Base-by-base conservation (phyloP, 64 coral and sea anemone species). In the Hydrozoanthus tunicans region DNA sequence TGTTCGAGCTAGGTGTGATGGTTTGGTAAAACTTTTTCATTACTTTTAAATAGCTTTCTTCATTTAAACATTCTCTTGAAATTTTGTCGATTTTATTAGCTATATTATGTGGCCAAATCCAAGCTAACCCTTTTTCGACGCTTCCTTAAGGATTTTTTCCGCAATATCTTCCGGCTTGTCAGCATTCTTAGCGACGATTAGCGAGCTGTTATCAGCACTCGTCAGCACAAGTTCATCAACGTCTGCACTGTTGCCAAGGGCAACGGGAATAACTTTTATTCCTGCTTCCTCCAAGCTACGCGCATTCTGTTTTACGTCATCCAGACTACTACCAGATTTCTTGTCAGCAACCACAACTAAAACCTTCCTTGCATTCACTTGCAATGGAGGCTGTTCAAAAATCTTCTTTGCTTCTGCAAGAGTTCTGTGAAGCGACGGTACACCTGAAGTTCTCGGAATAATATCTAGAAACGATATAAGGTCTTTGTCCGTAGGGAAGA, bases 261-360 rank as follows among this genome's bases (percentile, higher is more conserved):
- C 92, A 71, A 98, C 90, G 11, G 95, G 78, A 69, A 98, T 98
- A 59, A 98, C 93, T 9, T 91, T 90, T 78, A 98, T 91, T 55
- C 91, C 91, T 24, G 51, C 73, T 15, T 89, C 76, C 43, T 94
- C 83, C 62, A 98, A 20, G 14, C 24, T 56, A 4, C 32, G 57
- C 10, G 95, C 90, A 7, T 93, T 93, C 11, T 59, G 51, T 67
- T 5, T 89, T 17, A 98, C 79, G 3, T 94, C 79, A 2, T 84
- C 79, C n/a, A 89, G 85, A 79, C 52, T 59, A 56, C 81, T 94
- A 8, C 86, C 93, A 56, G 95, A 98, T 73, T 56, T 83, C 52
- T 94, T 76, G 20, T 94, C 95, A 8, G 90, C 71, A n/a, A 98
- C 78, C 7, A 98, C 61, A 1, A 98, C 95, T 52, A 94, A 62